Conservation (phyloP, 2,888 invertebrate genomes). For the Tenthredo mesomela region DNA sequence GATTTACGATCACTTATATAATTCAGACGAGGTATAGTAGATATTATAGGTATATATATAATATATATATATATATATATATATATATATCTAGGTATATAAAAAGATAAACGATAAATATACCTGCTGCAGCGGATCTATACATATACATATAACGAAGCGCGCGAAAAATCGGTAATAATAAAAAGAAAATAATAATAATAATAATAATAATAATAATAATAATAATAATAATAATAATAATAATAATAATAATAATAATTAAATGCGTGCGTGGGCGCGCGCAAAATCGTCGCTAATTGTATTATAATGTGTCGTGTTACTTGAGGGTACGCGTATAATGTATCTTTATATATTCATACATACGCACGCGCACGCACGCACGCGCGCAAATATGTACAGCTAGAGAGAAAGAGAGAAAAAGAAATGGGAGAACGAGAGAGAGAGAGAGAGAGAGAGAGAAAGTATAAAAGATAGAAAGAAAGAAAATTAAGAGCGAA, state of each 20-base stretch:
- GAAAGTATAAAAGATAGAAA: constrained; percentile 6
- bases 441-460: not conserved
- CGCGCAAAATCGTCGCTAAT: constrained; percentile 31
- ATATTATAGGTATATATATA: not conserved
- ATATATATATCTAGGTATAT: not conserved
- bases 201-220: not conserved
- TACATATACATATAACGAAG: not conserved
- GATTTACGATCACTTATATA: constrained; percentile 5
- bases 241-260: constrained; percentile 6
- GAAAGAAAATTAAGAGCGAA: not conserved
- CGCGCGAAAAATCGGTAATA: constrained; percentile 17
- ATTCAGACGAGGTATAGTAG: not conserved
- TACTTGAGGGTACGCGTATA: constrained; percentile 12
- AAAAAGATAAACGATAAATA: not conserved
- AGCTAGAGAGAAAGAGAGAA: not conserved
- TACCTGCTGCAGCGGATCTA: not conserved
- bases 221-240: not conserved
- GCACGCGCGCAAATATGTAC: not conserved
- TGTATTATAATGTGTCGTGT: constrained; percentile 21
- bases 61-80: not conserved
- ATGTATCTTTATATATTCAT: constrained; percentile 49
- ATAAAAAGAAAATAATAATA: not conserved
- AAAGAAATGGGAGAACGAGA: not conserved
- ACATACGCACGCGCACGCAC: constrained; percentile 48
- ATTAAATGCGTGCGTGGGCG: constrained; percentile 35